phyloP scores from a whole-genome alignment of 2,797 vertebrate genomes.

The Microctenopoma stevenorrisi region DNA sequence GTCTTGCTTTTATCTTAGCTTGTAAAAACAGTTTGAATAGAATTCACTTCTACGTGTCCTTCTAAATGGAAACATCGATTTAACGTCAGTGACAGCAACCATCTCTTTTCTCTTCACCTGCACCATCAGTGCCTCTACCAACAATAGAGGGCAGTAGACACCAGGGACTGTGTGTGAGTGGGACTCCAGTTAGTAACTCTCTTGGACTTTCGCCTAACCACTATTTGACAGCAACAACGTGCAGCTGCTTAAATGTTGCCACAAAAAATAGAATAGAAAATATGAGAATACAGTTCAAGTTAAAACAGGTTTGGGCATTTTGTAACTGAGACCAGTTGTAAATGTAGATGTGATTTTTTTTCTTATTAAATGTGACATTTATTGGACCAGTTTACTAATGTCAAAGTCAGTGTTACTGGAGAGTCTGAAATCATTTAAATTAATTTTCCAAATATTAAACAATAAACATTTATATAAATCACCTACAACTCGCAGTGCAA shows the following conservation, averaged over 20 bases:
- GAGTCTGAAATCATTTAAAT: constrained; percentile 3
- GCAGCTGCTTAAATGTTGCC: neutral
- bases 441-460: too few species aligned
- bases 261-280: neutral
- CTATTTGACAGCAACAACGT: constrained; percentile 3
- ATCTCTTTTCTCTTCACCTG: too few species aligned
- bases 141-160: constrained; percentile 67
- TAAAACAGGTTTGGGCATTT: neutral
- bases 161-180: constrained; percentile 12
- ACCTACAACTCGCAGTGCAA: neutral
- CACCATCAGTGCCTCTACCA: neutral
- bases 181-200: neutral
- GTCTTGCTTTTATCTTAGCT: too few species aligned
- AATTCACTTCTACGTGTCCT: too few species aligned
- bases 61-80: too few species aligned
- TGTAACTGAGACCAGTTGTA: constrained; percentile 7
- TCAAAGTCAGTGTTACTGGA: neutral
- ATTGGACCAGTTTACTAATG: neutral
- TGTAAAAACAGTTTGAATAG: too few species aligned
- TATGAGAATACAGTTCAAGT: neutral
- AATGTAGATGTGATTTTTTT: neutral
- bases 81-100: too few species aligned
- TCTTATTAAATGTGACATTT: constrained; percentile 4
- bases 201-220: neutral
- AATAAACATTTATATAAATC: neutral